Base-by-base conservation (phyloP, 2,888 invertebrate species). In the Allacma fusca region DNA sequence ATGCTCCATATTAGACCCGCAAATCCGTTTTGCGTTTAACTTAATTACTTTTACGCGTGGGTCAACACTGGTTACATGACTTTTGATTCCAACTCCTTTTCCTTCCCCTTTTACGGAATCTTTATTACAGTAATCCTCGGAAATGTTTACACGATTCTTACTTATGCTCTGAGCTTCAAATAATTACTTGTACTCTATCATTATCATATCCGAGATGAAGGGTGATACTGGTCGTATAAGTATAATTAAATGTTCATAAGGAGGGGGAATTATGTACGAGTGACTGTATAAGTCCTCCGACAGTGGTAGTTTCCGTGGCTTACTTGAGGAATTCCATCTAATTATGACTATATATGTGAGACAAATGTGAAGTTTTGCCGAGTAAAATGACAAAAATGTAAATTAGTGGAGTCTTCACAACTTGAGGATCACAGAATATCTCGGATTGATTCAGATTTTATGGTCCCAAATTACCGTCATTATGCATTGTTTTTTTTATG, bases 401-500 rank as follows among this genome's bases (percentile, higher is more conserved):
- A 40, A 40, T 40, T 13, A 40, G 13, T n/a, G 16, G 16, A 13
- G 16, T 50, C 50, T 50, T 50, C 9, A 5, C 50, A 50, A 50
- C 16, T 34, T 34, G 34, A 34, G 34, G 34, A 9, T n/a, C n/a
- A n/a, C 4, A 34, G 34, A 34, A 9, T 9, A 34, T 4, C 34
- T 34, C 34, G 34, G 34, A 34, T 34, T 34, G 34, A 34, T 34
- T 65, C 28, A 28, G 26, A 65, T 65, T 65, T 65, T 65, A 65
- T 65, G 65, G 13, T 65, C 26, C 29, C 13, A 65, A 65, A 65
- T 65, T 65, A 65, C 65, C 19, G 13, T 65, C 65, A 65, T 65
- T 65, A 65, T 28, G 23, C 29, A 1, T 28, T 28, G 28, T 65
- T n/a, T 13, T 40, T 40, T 50, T n/a, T n/a, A 19, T 50, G 19